Evolutionary conservation across 1,140 invertebrate species (phyloP).

Genomic region (Zaprionus davidi): DNA sequence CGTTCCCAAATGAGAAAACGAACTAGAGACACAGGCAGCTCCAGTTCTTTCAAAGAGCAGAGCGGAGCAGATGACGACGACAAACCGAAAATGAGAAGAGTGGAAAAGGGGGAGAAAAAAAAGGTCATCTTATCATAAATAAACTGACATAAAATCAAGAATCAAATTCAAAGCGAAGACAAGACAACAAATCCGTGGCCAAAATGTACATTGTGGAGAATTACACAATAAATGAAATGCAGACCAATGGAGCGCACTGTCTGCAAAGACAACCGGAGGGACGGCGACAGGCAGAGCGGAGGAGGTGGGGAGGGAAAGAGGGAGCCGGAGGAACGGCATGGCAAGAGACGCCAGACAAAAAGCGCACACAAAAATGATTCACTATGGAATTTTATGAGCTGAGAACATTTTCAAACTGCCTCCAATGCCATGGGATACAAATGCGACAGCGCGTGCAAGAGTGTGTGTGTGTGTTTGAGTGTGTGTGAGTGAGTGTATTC

Average conservation of each 20-base stretch:
- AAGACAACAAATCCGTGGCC: slow-evolving; percentile 77
- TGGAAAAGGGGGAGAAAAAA: slow-evolving; percentile 46
- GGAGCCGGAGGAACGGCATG: slow-evolving; percentile 1
- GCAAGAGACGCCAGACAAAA: slow-evolving; percentile 47
- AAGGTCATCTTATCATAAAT: slow-evolving; percentile 83
- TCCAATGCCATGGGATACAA: slow-evolving; percentile 47
- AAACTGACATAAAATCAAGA: slow-evolving; percentile 83
- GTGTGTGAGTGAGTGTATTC: slow-evolving; percentile 19
- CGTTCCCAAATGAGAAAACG: slow-evolving; percentile 29
- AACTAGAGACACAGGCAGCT: slow-evolving; percentile 57
- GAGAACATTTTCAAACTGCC: slow-evolving; percentile 69
- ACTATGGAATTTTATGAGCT: slow-evolving; percentile 80
- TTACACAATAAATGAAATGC: slow-evolving; percentile 83
- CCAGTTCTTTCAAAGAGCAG: slow-evolving; percentile 43
- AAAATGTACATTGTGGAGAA: slow-evolving; percentile 77
- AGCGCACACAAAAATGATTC: slow-evolving; percentile 66
- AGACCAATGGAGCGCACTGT: slow-evolving; percentile 64
- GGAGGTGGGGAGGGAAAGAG: background rate
- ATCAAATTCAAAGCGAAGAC: slow-evolving; percentile 77
- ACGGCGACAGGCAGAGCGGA: background rate
- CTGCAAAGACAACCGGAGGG: slow-evolving; percentile 16
- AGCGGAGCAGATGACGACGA: slow-evolving; percentile 21
- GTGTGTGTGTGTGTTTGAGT: slow-evolving; percentile 6
- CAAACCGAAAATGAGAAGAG: slow-evolving; percentile 29
- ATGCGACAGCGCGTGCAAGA: slow-evolving; percentile 5